These are phyloP conservation scores for Drosophila macrospina DNA, from an alignment of 2,888 invertebrate genomes.

Conservation along the genomic window DNA sequence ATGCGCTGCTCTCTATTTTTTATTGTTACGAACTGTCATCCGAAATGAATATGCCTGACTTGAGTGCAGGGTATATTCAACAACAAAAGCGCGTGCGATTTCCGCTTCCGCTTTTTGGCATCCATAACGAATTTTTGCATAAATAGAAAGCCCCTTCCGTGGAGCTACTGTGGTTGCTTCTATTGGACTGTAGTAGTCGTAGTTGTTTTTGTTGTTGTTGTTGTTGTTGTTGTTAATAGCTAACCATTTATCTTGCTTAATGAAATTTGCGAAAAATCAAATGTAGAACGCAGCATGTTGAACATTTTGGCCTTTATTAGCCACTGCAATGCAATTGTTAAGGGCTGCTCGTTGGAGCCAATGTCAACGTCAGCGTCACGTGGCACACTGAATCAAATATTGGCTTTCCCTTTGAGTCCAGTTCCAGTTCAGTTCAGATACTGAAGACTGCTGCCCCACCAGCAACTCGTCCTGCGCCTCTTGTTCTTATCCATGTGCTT, in stretches of 20 bases:
- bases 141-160: constrained; percentile 56
- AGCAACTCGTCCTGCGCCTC: neutral
- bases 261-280: constrained; percentile 82
- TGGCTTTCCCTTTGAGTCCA: constrained; percentile 7
- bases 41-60: neutral
- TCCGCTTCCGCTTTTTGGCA: constrained; percentile 51
- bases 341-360: constrained; percentile 31
- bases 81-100: constrained; percentile 53
- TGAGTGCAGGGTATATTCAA: constrained; percentile 1
- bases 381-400: constrained; percentile 44
- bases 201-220: constrained; percentile 21
- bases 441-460: neutral
- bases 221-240: constrained; percentile 77
- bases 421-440: constrained; percentile 1
- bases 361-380: constrained; percentile 57
- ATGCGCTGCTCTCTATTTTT: too few relatives aligned
- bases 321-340: constrained; percentile 57
- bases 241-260: constrained; percentile 84
- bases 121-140: constrained; percentile 81
- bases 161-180: constrained; percentile 17
- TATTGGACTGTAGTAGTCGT: neutral
- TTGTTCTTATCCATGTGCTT: neutral
- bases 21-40: neutral
- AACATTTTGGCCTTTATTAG: constrained; percentile 52
- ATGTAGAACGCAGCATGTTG: constrained; percentile 47